phyloP scores from a whole-genome alignment of 1,140 invertebrate genomes.

The Panulirus ornatus region DNA sequence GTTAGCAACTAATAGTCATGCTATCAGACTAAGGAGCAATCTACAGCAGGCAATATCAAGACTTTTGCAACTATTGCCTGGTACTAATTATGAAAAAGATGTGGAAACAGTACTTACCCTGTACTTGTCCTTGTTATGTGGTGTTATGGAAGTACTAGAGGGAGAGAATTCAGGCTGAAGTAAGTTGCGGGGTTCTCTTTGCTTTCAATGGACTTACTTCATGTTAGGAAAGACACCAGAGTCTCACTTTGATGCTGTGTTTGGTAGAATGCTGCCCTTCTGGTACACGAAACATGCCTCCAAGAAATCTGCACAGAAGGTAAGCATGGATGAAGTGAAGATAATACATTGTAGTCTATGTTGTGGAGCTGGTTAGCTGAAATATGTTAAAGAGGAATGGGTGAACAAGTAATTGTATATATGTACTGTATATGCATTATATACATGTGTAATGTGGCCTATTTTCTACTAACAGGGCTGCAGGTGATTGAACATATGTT shows the following conservation, averaged over 20 bases:
- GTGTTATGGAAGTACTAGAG: slow-evolving; percentile 81
- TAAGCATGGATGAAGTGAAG: slow-evolving; percentile 85
- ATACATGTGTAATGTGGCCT: too few relatives aligned
- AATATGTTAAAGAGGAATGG: slow-evolving; percentile 79
- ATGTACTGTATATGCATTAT: too few relatives aligned
- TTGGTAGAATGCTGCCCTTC: slow-evolving; percentile 84
- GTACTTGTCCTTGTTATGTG: slow-evolving; percentile 83
- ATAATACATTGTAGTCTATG: slow-evolving; percentile 84
- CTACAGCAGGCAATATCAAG: slow-evolving; percentile 81
- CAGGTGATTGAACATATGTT: too few relatives aligned
- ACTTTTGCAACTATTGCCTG: slow-evolving; percentile 82
- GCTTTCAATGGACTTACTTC: slow-evolving; percentile 84
- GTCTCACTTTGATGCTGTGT: slow-evolving; percentile 82
- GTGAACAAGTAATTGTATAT: slow-evolving; percentile 74
- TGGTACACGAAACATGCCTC: slow-evolving; percentile 87
- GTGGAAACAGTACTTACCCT: slow-evolving; percentile 82
- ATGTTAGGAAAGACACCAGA: slow-evolving; percentile 81
- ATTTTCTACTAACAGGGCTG: too few relatives aligned
- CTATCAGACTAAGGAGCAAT: slow-evolving; percentile 82
- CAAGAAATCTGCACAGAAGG: slow-evolving; percentile 83
- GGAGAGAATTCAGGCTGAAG: slow-evolving; percentile 80
- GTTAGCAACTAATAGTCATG: slow-evolving; percentile 79
- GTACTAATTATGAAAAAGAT: slow-evolving; percentile 82
- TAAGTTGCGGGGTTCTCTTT: slow-evolving; percentile 82
- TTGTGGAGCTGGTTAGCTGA: slow-evolving; percentile 84